phyloP scores from a whole-genome alignment of 2,888 invertebrate genomes.

The Idaea aversata region DNA sequence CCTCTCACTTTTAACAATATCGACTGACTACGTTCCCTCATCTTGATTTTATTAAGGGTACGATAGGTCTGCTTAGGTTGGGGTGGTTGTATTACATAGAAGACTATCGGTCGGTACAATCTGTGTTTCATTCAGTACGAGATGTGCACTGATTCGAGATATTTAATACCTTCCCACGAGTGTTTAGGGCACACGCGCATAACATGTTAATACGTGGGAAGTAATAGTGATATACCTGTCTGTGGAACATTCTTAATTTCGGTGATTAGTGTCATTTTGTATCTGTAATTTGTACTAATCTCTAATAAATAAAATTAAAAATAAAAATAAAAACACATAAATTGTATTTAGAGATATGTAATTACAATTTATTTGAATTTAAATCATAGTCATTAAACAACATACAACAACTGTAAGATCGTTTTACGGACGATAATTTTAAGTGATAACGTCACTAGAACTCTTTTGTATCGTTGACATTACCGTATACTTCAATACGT shows the following conservation, averaged over 20 bases:
- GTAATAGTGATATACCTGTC: constrained; percentile 22
- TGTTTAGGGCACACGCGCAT: constrained; percentile 61
- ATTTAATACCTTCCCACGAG: constrained; percentile 77
- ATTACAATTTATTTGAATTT: too few species aligned
- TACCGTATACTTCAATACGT: too few species aligned
- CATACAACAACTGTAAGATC: too few species aligned
- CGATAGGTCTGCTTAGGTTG: constrained; percentile 42
- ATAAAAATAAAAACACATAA: too few species aligned
- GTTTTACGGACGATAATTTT: too few species aligned
- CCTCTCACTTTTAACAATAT: constrained; percentile 28
- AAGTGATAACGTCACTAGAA: too few species aligned
- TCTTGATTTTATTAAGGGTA: constrained; percentile 30
- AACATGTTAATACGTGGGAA: constrained; percentile 48
- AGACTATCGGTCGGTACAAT: constrained; percentile 61
- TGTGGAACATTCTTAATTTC: constrained; percentile 23
- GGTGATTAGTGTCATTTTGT: constrained; percentile 14
- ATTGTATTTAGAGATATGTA: too few species aligned
- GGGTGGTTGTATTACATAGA: constrained; percentile 40
- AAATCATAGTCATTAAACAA: too few species aligned
- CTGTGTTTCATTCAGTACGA: constrained; percentile 59
- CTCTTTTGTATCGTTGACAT: too few species aligned
- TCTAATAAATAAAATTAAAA: too few species aligned
- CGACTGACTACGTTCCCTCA: constrained; percentile 6
- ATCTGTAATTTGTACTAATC: not conserved
- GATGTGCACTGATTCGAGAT: constrained; percentile 66